A percentile compares a stretch with the other conserved stretches of the same genome.
Conservation (phyloP, 2,797 vertebrate species). For the Onychomys arenicola region DNA sequence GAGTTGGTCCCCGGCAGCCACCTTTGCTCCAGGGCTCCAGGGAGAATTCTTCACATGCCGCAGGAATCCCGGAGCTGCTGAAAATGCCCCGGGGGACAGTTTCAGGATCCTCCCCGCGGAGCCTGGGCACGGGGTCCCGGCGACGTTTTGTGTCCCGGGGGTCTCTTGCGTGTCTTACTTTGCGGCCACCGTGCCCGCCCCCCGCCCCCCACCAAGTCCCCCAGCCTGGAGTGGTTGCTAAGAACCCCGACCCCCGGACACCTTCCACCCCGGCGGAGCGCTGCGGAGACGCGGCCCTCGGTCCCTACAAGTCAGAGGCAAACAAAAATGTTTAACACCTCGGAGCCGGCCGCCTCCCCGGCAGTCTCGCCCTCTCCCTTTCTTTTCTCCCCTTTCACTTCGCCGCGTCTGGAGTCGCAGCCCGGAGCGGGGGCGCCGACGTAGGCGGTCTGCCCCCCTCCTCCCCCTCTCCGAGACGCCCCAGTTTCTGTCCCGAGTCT, state of each 20-base stretch:
- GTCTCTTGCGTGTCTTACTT: neutral
- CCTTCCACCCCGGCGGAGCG: slow-evolving; percentile 51
- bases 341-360: slow-evolving; percentile 47
- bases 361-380: slow-evolving; percentile 65
- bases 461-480: slow-evolving; percentile 59
- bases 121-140: slow-evolving; percentile 37
- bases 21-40: neutral
- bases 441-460: slow-evolving; percentile 87
- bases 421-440: slow-evolving; percentile 84
- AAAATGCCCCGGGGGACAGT: neutral
- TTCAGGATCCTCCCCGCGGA: neutral
- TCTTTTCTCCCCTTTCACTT: slow-evolving; percentile 81
- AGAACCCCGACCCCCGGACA: neutral
- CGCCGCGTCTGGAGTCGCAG: slow-evolving; percentile 81
- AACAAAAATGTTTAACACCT: slow-evolving; percentile 84
- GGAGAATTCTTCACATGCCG: slow-evolving; percentile 57
- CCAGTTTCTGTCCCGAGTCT: slow-evolving; percentile 64
- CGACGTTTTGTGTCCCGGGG: slow-evolving; percentile 62
- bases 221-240: neutral
- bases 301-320: slow-evolving; percentile 56
- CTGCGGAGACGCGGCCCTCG: slow-evolving; percentile 20
- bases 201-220: no score
- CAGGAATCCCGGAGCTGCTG: slow-evolving; percentile 30
- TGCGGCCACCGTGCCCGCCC: neutral
- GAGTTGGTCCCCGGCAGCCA: slow-evolving; percentile 27